These are phyloP conservation scores for Gambelia wislizenii DNA, from an alignment of 2,797 vertebrate species.

Conservation along the genomic window DNA sequence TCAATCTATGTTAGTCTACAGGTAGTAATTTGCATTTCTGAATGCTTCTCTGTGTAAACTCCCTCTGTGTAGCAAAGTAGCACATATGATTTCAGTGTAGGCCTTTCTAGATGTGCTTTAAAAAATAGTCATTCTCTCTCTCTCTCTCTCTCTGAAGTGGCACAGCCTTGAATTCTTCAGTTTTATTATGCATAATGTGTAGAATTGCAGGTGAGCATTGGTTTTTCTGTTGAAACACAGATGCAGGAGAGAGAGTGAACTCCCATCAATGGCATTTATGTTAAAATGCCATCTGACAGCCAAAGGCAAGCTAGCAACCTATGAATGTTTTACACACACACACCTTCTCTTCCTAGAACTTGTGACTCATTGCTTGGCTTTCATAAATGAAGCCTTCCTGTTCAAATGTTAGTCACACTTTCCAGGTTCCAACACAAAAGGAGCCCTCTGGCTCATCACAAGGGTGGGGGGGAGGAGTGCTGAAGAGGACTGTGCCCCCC, in stretches of 20 bases:
- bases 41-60: neutral
- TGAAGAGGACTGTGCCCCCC: neutral
- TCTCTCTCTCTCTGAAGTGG: neutral
- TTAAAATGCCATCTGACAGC: neutral
- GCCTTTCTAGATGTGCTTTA: neutral
- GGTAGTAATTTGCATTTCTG: neutral
- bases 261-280: neutral
- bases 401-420: slow-evolving; percentile 30
- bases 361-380: slow-evolving; percentile 40
- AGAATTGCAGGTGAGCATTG: too few relatives aligned
- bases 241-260: neutral
- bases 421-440: slow-evolving; percentile 35
- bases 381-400: slow-evolving; percentile 12
- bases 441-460: slow-evolving; percentile 21
- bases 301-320: neutral
- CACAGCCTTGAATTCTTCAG: neutral
- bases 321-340: neutral
- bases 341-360: neutral
- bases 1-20: too few relatives aligned
- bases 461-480: neutral
- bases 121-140: too few relatives aligned
- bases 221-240: neutral
- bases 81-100: neutral
- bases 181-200: neutral
- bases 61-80: neutral